These are phyloP conservation scores for Sebastolobus alascanus DNA, from an alignment of 2,797 vertebrate species.

Conservation along the genomic window DNA sequence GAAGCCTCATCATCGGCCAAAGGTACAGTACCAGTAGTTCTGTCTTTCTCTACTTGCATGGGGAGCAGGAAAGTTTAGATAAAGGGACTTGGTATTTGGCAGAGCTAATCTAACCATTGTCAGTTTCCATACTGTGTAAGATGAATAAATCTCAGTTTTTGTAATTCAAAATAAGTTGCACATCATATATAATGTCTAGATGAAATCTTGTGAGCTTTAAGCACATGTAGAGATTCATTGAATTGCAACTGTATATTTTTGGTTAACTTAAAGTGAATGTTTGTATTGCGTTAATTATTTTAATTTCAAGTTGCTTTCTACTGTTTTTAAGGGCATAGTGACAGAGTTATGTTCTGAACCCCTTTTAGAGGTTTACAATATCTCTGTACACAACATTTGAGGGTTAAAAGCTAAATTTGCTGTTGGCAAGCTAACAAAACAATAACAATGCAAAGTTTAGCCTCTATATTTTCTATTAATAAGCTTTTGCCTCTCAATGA, in stretches of 20 bases:
- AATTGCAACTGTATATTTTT: constrained; percentile 13
- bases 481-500: constrained; percentile 1
- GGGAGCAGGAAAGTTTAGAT: constrained; percentile 18
- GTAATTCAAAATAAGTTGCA: constrained; percentile 1
- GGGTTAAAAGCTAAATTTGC: neutral
- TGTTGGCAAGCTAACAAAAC: neutral
- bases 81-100: constrained; percentile 2
- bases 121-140: neutral
- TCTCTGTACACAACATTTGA: constrained; percentile 6
- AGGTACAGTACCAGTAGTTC: constrained; percentile 78
- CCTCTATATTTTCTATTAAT: constrained; percentile 9
- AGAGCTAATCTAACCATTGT: constrained; percentile 3
- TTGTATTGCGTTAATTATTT: neutral
- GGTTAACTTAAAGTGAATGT: neutral
- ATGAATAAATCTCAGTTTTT: neutral
- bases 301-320: constrained; percentile 7
- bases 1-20: constrained; percentile 71
- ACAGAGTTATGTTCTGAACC: neutral
- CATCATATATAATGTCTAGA: neutral
- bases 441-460: neutral
- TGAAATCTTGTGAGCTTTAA: constrained; percentile 2
- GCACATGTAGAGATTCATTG: neutral
- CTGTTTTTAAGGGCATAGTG: constrained; percentile 19
- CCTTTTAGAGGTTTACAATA: constrained; percentile 7
- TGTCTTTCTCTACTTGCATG: constrained; percentile 44